A percentile compares a stretch with the other conserved stretches of the same genome.
phyloP scores from a whole-genome alignment of 53 echinoderm and acorn worm species.

The Antedon mediterranea region DNA sequence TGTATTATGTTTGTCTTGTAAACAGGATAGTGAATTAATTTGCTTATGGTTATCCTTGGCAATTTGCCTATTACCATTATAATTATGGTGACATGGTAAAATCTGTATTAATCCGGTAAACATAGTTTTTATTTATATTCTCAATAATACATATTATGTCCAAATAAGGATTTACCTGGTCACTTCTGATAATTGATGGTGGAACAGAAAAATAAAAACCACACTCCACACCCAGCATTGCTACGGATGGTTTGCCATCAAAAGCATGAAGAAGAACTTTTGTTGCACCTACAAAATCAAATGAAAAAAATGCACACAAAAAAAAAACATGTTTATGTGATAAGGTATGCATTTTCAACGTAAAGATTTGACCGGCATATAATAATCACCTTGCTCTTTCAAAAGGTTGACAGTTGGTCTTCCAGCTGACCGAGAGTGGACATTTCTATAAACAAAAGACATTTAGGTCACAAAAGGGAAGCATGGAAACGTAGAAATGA shows the following conservation, averaged over 20 bases:
- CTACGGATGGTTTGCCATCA: conserved; percentile 80
- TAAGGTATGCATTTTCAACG: no score
- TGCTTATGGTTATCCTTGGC: no score
- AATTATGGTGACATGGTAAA: no score
- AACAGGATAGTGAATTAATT: no score
- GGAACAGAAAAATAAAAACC: conserved; percentile 96
- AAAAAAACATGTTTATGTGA: no score
- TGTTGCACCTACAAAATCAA: conserved; percentile 51
- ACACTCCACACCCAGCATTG: conserved; percentile 63
- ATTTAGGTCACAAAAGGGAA: no score
- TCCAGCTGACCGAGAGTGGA: conserved; percentile 94
- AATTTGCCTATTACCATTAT: no score
- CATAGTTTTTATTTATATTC: no score
- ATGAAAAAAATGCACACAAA: background rate
- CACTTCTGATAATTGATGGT: conserved; percentile 96
- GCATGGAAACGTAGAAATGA: no score
- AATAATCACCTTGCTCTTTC: conserved; percentile 55
- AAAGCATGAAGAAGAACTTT: conserved; percentile 89
- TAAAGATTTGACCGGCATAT: background rate
- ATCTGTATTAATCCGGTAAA: no score
- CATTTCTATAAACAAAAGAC: conserved; percentile 48
- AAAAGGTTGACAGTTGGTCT: conserved; percentile 74
- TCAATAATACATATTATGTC: no score
- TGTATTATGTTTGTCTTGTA: no score
- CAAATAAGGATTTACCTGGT: conserved; percentile 52